Conservation (phyloP, 2,888 invertebrate genomes). For the Eubasilissa splendida region DNA sequence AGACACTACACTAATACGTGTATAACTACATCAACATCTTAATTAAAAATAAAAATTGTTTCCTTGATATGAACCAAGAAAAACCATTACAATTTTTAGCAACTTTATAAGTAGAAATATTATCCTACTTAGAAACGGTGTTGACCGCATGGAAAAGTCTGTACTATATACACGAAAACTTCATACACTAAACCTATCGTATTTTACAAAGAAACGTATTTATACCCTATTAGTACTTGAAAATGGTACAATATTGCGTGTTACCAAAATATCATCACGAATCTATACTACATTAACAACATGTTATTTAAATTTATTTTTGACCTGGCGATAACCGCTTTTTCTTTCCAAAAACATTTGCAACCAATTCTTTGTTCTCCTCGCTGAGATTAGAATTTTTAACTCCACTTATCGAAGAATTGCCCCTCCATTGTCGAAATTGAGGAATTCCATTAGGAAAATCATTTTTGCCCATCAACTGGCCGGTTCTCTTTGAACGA, state of each 20-base stretch:
- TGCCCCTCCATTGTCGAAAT: conserved; percentile 19
- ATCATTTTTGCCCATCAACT: conserved; percentile 8
- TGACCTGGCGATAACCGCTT: conserved; percentile 8
- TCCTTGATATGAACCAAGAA: too few species aligned
- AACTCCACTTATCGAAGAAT: conserved; percentile 9
- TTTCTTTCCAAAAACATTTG: background rate
- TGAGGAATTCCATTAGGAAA: conserved; percentile 1
- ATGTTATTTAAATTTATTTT: background rate
- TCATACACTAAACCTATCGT: too few species aligned
- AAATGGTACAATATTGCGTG: too few species aligned
- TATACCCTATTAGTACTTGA: too few species aligned
- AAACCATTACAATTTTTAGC: too few species aligned
- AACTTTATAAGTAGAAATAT: background rate
- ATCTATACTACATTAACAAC: too few species aligned
- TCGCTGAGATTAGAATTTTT: background rate
- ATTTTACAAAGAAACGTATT: too few species aligned
- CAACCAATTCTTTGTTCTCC: background rate
- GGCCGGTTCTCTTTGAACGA: conserved; percentile 15
- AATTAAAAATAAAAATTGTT: too few species aligned
- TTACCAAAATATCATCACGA: too few species aligned
- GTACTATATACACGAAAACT: background rate
- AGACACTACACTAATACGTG: too few species aligned
- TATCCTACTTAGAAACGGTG: background rate
- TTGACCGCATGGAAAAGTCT: background rate
- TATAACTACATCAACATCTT: too few species aligned